Percentiles rank a stretch among this genome's conserved stretches.
Conservation (phyloP, 1,140 invertebrate species). For the Paraescarpia echinospica region DNA sequence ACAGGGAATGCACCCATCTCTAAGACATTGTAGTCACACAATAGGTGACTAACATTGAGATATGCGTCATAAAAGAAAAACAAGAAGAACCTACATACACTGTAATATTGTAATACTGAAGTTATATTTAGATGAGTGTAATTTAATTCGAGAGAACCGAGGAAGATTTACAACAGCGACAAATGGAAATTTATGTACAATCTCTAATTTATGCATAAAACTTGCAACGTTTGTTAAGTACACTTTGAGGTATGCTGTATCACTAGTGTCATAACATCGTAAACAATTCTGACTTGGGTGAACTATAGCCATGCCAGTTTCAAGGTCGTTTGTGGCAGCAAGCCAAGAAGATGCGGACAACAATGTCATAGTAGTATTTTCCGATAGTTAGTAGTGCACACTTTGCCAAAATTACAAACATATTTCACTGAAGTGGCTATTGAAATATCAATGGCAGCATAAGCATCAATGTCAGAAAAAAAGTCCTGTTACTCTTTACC, state of each 20-base stretch:
- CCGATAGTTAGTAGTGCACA: background rate
- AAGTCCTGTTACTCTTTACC: background rate
- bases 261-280: background rate
- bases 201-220: background rate
- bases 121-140: no score
- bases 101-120: no score
- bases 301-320: background rate
- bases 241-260: background rate
- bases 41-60: no score
- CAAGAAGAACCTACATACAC: no score
- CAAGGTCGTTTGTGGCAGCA: background rate
- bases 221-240: background rate
- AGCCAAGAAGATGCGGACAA: background rate
- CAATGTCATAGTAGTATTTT: background rate
- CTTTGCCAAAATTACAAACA: background rate
- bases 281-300: background rate
- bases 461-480: background rate
- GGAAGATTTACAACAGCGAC: background rate
- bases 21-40: no score
- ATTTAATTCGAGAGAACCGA: background rate
- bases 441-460: background rate
- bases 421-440: background rate
- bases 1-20: no score
- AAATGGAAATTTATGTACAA: background rate
- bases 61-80: no score